Evolutionary conservation across 2,113 vertebrate species (phyloP).

Genomic region (Salvelinus alpinus): DNA sequence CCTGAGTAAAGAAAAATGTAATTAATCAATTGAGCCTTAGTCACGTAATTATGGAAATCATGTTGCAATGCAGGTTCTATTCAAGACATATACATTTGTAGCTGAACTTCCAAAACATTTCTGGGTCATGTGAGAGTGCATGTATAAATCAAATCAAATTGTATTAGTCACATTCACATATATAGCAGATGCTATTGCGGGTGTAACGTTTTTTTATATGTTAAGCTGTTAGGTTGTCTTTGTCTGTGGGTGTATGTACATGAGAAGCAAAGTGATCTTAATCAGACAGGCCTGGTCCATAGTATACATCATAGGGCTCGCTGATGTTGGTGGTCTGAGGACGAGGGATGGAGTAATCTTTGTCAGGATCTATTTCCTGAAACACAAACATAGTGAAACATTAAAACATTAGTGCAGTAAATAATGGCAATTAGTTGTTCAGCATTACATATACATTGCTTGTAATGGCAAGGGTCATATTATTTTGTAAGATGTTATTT

Average conservation of each 20-base stretch:
- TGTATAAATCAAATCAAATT: too few species aligned
- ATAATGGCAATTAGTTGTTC: too few species aligned
- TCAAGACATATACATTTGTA: neutral
- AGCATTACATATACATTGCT: neutral
- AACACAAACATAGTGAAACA: slow-evolving; percentile 43
- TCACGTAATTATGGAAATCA: neutral
- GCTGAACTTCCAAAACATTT: neutral
- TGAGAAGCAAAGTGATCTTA: neutral
- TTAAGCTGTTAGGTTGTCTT: too few species aligned
- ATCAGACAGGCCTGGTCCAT: slow-evolving; percentile 34
- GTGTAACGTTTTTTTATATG: too few species aligned
- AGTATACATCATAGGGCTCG: slow-evolving; percentile 70
- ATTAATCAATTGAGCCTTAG: too few species aligned
- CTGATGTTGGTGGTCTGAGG: slow-evolving; percentile 69
- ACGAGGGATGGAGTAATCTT: slow-evolving; percentile 73
- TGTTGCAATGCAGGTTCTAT: neutral
- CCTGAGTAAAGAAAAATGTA: neutral
- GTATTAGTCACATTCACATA: too few species aligned
- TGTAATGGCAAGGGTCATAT: slow-evolving; percentile 30
- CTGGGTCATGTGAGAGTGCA: neutral
- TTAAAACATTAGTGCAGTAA: slow-evolving; percentile 2
- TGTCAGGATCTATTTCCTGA: slow-evolving; percentile 69
- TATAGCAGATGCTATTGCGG: too few species aligned
- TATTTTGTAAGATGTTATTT: too few species aligned
- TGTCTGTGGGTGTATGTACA: neutral